These are phyloP conservation scores for Zygaena filipendulae DNA, from an alignment of 2,888 invertebrate species.

Conservation along the genomic window DNA sequence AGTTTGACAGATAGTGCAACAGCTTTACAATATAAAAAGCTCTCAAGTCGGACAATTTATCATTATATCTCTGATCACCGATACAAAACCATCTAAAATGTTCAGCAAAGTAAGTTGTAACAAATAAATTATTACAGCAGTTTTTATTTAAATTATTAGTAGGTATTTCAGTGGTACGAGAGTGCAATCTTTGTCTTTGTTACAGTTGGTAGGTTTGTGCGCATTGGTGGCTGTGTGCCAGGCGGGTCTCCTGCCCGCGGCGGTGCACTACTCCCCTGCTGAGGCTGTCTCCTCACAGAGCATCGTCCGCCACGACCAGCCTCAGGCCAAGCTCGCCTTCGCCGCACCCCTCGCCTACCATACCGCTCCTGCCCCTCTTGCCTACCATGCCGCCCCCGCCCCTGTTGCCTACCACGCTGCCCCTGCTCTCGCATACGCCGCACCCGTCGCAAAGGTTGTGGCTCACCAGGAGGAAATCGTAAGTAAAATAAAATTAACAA, in stretches of 20 bases:
- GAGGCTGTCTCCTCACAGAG: conserved; percentile 39
- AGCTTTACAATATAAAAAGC: no score
- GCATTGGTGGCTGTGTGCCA: conserved; percentile 26
- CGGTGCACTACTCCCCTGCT: conserved; percentile 36
- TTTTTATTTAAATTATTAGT: no score
- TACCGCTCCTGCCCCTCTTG: conserved; percentile 11
- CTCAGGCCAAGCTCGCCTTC: conserved; percentile 24
- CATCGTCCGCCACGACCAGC: conserved; percentile 39
- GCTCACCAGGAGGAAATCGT: conserved; percentile 23
- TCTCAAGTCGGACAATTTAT: no score
- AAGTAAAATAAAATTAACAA: conserved; percentile 17
- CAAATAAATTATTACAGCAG: no score
- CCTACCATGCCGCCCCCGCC: conserved; percentile 6
- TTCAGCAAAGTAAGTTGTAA: conserved; percentile 21
- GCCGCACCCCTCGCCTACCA: conserved; percentile 21
- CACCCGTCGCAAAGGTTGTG: conserved; percentile 25
- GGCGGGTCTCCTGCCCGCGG: conserved; percentile 31
- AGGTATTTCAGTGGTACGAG: no score
- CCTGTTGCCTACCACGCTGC: conserved; percentile 1
- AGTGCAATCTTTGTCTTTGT: no score
- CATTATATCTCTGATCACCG: no score
- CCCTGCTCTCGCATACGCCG: conserved; percentile 19
- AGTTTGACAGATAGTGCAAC: no score
- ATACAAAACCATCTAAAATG: no score
- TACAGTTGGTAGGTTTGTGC: conserved; percentile 23